phyloP scores from a whole-genome alignment of 1,140 invertebrate genomes.

The Camponotus vicinus region DNA sequence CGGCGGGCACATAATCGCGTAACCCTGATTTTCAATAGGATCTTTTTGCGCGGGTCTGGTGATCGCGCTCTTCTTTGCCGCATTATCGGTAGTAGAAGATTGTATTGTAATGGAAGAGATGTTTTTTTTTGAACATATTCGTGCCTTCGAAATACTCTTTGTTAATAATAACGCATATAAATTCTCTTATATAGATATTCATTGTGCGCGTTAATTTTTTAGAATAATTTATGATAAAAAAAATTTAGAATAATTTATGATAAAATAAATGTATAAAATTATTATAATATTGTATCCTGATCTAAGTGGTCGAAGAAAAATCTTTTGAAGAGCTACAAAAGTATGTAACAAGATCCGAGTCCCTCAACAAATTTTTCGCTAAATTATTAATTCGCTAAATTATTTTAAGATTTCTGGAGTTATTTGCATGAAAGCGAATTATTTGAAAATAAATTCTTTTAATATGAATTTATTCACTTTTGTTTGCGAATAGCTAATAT shows the following conservation, averaged over 20 bases:
- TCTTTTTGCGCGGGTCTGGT: slow-evolving; percentile 34
- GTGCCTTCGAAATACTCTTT: background rate
- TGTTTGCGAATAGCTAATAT: background rate
- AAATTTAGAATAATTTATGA: background rate
- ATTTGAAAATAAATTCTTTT: background rate
- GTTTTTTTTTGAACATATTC: slow-evolving; percentile 17
- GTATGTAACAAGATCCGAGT: background rate
- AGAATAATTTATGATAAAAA: background rate
- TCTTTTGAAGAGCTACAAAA: slow-evolving; percentile 26
- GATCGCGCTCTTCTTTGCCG: slow-evolving; percentile 21
- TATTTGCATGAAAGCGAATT: background rate
- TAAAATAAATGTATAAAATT: slow-evolving; percentile 31
- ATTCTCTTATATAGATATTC: background rate
- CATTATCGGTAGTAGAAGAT: slow-evolving; percentile 44
- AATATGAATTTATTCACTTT: background rate
- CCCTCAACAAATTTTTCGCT: slow-evolving; percentile 21
- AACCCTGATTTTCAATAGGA: slow-evolving; percentile 72
- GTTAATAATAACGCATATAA: slow-evolving; percentile 3
- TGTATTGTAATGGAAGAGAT: slow-evolving; percentile 35
- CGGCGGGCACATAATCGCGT: slow-evolving; percentile 69
- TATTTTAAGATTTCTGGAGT: slow-evolving; percentile 32
- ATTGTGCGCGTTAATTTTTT: background rate
- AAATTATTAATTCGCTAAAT: background rate
- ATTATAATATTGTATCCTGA: slow-evolving; percentile 20
- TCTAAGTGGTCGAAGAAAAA: background rate